Conservation (phyloP, 1,140 invertebrate species). For the Hylaeus volcanicus region DNA sequence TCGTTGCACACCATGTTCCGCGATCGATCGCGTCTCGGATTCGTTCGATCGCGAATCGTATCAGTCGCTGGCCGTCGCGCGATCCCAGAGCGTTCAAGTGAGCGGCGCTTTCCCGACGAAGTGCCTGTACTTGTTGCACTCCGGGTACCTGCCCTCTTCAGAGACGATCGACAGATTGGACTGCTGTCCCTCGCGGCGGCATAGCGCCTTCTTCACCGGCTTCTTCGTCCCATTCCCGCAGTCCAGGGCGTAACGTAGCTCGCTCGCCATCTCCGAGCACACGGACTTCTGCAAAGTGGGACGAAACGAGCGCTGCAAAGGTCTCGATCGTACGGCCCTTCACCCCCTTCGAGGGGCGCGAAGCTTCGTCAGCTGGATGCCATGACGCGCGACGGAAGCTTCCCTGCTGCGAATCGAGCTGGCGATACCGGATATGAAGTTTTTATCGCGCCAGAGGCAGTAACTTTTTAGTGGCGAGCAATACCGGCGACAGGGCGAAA, state of each 20-base stretch:
- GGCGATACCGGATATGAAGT: not conserved
- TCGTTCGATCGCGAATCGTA: not conserved
- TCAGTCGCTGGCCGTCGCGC: not conserved
- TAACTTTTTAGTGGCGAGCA: constrained; percentile 1
- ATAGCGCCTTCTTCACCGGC: constrained; percentile 53
- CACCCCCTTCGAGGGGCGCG: no score
- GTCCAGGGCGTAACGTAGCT: constrained; percentile 85
- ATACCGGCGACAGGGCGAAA: not conserved
- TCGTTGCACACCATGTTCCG: not conserved
- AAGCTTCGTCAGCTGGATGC: constrained; percentile 23
- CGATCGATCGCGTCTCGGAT: not conserved
- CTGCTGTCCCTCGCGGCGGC: constrained; percentile 60
- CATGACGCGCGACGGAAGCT: constrained; percentile 6
- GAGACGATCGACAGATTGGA: constrained; percentile 71
- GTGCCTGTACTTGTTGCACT: constrained; percentile 69
- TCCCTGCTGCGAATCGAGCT: not conserved
- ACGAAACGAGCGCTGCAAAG: constrained; percentile 45
- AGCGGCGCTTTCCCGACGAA: constrained; percentile 71
- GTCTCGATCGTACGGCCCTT: not conserved
- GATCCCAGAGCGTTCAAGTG: constrained; percentile 49
- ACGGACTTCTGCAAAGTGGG: constrained; percentile 82
- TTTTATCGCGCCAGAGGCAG: not conserved
- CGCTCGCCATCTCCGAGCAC: constrained; percentile 85
- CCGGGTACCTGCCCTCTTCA: constrained; percentile 60
- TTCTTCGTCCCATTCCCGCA: constrained; percentile 76